Base-by-base conservation (phyloP, 2,888 invertebrate species). In the Erebia aethiops region DNA sequence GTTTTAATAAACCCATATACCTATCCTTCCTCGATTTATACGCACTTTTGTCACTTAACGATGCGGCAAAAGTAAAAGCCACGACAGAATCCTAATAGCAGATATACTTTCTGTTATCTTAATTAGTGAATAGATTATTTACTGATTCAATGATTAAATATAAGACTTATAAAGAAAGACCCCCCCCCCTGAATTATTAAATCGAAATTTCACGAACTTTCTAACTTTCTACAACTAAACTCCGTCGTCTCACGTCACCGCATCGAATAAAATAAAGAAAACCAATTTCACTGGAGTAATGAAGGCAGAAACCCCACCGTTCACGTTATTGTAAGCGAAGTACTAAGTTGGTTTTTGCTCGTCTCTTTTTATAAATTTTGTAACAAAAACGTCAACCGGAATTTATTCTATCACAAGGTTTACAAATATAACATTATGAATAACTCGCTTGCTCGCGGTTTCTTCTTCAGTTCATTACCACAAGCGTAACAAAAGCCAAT, bases 251-350 rank as follows among this genome's bases (percentile, higher is more conserved):
- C 58, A 71, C 69, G 69, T 69, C 71, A 71, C 69, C 66, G 60
- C 51, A 46, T 63, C 60, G 46, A 69, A 62, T 71, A 69, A 74
- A 74, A 73, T 72, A 74, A 74, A 71, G 71, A 74, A 71, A 73
- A 69, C 73, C 72, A 71, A 73, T 71, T 67, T 67, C 52, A 69
- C 66, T 62, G 51, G 66, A 71, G 73, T 67, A 69, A 71, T 69
- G 69, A 68, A 70, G 72, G 72, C 58, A 61, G 70, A 72, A 72
- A 66, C 67, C 60, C 66, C 72, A 61, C 60, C 68, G 66, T 70
- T 68, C 58, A 70, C 61, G 67, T 68, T 69, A 72, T 72, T 70
- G 56, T 68, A 46, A 58, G 49, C 57, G 65, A 68, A 72, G 49
- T 54, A 46, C 46, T 10, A 18, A 69, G 60, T 67, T 67, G 54